phyloP scores from a whole-genome alignment of 2,113 vertebrate genomes.

The Pampusana beccarii region DNA sequence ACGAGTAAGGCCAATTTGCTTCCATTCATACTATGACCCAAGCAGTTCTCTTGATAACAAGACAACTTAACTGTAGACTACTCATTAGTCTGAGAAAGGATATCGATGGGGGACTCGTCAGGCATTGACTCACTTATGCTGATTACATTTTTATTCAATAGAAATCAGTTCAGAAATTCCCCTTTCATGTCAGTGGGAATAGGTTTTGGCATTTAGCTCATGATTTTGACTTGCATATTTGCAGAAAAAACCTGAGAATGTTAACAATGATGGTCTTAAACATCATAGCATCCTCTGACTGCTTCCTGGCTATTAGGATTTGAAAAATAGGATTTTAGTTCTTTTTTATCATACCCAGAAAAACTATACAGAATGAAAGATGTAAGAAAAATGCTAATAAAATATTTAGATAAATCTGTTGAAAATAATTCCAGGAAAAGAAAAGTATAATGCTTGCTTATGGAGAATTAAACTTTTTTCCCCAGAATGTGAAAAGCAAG shows the following conservation, averaged over 20 bases:
- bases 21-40: background rate
- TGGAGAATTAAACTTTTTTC: background rate
- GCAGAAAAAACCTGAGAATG: background rate
- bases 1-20: background rate
- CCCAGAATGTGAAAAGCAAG: background rate
- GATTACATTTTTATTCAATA: background rate
- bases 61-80: background rate
- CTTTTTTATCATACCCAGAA: background rate
- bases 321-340: background rate
- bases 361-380: background rate
- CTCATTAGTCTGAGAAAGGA: background rate
- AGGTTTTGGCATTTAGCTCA: background rate
- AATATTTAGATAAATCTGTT: background rate
- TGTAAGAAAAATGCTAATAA: background rate
- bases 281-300: background rate
- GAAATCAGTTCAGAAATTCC: background rate
- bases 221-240: background rate
- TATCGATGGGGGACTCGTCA: background rate
- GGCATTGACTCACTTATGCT: background rate
- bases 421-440: background rate
- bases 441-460: background rate
- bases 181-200: background rate
- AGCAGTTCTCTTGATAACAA: background rate
- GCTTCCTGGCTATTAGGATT: background rate
- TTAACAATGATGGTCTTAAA: background rate